Conservation (phyloP, 2,888 invertebrate genomes). For the Odontocerum albicorne region DNA sequence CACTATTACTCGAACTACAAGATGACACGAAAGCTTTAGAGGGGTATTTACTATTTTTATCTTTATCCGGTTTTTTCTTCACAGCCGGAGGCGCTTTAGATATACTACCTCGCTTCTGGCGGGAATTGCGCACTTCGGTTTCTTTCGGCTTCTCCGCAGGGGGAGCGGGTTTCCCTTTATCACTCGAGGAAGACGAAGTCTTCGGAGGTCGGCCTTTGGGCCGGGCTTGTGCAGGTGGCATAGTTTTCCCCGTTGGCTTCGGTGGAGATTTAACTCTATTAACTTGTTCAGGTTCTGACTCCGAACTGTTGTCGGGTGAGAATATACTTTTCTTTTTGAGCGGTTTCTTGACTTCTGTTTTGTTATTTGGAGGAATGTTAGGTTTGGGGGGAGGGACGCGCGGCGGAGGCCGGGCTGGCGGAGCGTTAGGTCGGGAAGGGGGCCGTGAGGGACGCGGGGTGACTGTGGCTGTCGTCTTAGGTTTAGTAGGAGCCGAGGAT, state of each 20-base stretch:
- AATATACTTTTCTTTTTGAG: conserved; percentile 78
- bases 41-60: conserved; percentile 28
- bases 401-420: conserved; percentile 38
- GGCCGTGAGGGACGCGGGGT: conserved; percentile 50
- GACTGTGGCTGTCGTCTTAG: conserved; percentile 64
- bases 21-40: conserved; percentile 32
- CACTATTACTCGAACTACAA: conserved; percentile 35
- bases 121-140: conserved; percentile 22
- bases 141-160: conserved; percentile 38
- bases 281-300: conserved; percentile 51
- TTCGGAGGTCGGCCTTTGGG: conserved; percentile 28
- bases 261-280: conserved; percentile 46
- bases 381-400: conserved; percentile 44
- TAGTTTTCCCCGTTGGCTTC: conserved; percentile 38
- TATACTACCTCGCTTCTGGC: conserved; percentile 34
- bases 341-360: conserved; percentile 40
- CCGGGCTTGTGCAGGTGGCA: conserved; percentile 37
- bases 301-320: conserved; percentile 72
- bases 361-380: conserved; percentile 41
- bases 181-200: conserved; percentile 12
- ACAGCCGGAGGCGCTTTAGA: conserved; percentile 40
- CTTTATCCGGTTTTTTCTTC: conserved; percentile 39
- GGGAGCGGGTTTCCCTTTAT: conserved; percentile 23
- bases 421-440: conserved; percentile 40
- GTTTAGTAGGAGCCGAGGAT: conserved; percentile 55